Base-by-base conservation (phyloP, 2,797 vertebrate genomes). In the Brachyalestes nurse region DNA sequence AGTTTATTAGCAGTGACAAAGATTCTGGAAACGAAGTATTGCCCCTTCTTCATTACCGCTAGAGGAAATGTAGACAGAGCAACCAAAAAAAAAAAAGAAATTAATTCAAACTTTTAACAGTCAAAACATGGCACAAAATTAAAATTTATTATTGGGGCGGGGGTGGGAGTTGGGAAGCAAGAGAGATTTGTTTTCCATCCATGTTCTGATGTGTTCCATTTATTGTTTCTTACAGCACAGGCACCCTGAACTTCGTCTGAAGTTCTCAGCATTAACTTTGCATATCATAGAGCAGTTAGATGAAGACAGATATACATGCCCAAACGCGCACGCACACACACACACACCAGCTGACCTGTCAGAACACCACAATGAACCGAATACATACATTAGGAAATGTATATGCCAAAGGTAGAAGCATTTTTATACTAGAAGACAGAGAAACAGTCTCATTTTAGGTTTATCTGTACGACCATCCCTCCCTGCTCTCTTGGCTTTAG, bases 111-210 rank as follows among this genome's bases (percentile, higher is more conserved):
- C 61, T 82, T 85, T 86, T 80, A 87, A 87, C 86, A 87, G 85
- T 89, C 86, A 86, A 87, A 85, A 86, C 86, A 87, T 88, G 87
- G 86, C 85, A 88, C 87, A 82, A 86, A 62, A 85, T 75, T 87
- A 86, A 55, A 87, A 45, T 10, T 60, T 72, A 65, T n/a, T 25
- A 55, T 55, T 21, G 66, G n/a, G 45, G 40, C 38, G 14, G 17
- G 23, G 19, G 14, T 34, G 23, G 53, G 66, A 17, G 61, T 38
- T 1, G 28, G 61, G 28, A 62, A 77, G 79, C 45, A 65, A 83
- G 64, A 69, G 40, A 58, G 53, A 60, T 34, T 34, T 34, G 2
- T 34, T 77, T 79, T 55, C 55, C 19, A 55, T 73, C 55, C 53
- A 85, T 82, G 66, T 87, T 84, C 81, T 78, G 72, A 82, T 72